Percentiles rank a stretch among this genome's conserved stretches.
Evolutionary conservation across 92 coral and sea anemone genomes (phyloP).

Genomic region (Palythoa heliodiscus): DNA sequence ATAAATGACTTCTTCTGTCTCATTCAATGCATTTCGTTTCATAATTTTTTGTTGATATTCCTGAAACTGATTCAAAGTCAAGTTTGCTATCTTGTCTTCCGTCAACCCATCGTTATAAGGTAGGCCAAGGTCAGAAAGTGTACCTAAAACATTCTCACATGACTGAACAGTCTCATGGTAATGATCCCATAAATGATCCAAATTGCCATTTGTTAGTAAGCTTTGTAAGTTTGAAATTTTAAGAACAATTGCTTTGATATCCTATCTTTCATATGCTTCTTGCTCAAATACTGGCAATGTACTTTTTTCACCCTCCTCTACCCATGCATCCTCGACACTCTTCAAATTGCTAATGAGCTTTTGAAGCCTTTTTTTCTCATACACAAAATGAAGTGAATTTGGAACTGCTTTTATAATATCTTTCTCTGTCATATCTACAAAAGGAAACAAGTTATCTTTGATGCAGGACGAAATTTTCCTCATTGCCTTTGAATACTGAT

Average conservation of each 20-base stretch:
- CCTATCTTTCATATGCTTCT: neutral
- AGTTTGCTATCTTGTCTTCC: conserved; percentile 27
- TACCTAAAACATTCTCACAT: neutral
- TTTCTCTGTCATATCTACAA: conserved; percentile 30
- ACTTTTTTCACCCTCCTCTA: neutral
- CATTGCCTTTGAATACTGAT: conserved; percentile 21
- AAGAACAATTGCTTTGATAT: conserved; percentile 2
- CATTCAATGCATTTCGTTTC: conserved; percentile 40
- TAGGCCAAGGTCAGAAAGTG: conserved; percentile 7
- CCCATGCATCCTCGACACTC: neutral
- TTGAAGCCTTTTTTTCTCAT: neutral
- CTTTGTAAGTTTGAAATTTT: conserved; percentile 13
- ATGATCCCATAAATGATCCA: conserved; percentile 16
- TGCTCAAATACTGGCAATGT: neutral
- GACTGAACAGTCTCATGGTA: conserved; percentile 3
- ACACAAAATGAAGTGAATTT: conserved; percentile 1
- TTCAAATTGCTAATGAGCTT: neutral
- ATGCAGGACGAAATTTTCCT: conserved; percentile 25
- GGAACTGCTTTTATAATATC: neutral
- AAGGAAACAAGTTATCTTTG: conserved; percentile 17
- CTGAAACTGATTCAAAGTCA: conserved; percentile 41
- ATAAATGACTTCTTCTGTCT: conserved; percentile 36
- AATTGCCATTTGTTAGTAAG: conserved; percentile 1
- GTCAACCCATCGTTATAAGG: conserved; percentile 34
- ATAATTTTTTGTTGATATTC: conserved; percentile 22